Base-by-base conservation (phyloP, 2,113 vertebrate species). In the Microcebus tavaratra region DNA sequence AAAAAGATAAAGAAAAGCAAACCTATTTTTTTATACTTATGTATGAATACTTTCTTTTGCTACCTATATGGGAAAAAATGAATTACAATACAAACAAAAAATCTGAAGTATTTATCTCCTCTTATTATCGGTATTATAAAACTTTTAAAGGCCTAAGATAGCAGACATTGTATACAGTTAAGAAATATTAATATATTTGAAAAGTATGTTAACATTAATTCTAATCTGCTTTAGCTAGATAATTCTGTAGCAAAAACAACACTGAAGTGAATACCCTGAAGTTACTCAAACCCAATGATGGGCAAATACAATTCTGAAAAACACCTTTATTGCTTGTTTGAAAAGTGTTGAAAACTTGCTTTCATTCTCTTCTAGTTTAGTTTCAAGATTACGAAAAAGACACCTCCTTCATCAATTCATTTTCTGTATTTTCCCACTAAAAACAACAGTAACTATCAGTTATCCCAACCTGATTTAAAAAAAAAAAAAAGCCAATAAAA, bases 1-100 rank as follows among this genome's bases (percentile, higher is more conserved):
- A 83, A 90, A 97, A 98, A 88, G 93, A 97, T 72, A 97, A 67
- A 92, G 65, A 88, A 72, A 97, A 90, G 21, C 73, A 96, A 95
- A 72, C 10, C 50, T 55, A 72, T 73, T 36, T 90, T 92, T 80
- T 90, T 79, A 79, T 70, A 91, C 15, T 93, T 86, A 39, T 6
- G 13, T 50, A 53, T 79, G 73, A 95, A 73, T 84, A 90, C 29
- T 96, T 86, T 89, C 42, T 59, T 84, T 85, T 53, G n/a, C 55
- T 88, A 85, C 10, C 42, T 82, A 96, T 72, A 55, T 65, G 27
- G 80, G 39, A 73, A 88, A 91, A 79, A 83, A 93, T 61, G 11
- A 93, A 83, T 36, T 81, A 87, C n/a, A 96, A 75, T 21, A 78
- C 61, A 90, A 85, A 55, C 63, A 20, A 92, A 95, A 31, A 57